A percentile compares a stretch with the other conserved stretches of the same genome.
phyloP scores from a whole-genome alignment of 2,113 vertebrate species.

The Oxyruncus cristatus region DNA sequence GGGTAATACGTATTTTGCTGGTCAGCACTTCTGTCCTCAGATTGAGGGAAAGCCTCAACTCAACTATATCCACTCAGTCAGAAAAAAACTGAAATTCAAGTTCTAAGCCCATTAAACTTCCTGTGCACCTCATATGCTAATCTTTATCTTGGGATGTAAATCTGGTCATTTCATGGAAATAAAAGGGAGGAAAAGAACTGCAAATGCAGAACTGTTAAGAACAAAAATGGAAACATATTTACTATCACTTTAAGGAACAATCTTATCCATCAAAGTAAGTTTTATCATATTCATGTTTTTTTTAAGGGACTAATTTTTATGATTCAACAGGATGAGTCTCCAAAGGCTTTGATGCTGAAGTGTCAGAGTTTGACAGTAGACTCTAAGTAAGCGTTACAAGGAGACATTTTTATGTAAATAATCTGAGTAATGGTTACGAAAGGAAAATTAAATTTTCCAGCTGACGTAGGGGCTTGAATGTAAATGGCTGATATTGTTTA shows the following conservation, averaged over 20 bases:
- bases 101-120: background rate
- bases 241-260: background rate
- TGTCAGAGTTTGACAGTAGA: background rate
- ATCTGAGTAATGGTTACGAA: background rate
- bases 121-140: background rate
- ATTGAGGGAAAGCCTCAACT: background rate
- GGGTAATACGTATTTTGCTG: background rate
- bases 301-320: background rate
- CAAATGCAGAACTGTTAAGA: background rate
- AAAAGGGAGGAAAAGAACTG: background rate
- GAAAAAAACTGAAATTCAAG: background rate
- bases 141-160: background rate
- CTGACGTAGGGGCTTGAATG: background rate
- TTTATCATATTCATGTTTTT: background rate
- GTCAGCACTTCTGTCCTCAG: background rate
- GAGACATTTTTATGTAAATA: background rate
- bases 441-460: background rate
- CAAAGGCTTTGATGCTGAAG: background rate
- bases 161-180: background rate
- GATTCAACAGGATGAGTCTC: background rate
- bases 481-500: background rate
- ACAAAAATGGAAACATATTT: background rate
- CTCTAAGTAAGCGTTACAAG: background rate
- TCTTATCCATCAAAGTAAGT: background rate
- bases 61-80: background rate